Evolutionary conservation across 2,888 invertebrate genomes (phyloP).

Genomic region (Noctua pronuba): DNA sequence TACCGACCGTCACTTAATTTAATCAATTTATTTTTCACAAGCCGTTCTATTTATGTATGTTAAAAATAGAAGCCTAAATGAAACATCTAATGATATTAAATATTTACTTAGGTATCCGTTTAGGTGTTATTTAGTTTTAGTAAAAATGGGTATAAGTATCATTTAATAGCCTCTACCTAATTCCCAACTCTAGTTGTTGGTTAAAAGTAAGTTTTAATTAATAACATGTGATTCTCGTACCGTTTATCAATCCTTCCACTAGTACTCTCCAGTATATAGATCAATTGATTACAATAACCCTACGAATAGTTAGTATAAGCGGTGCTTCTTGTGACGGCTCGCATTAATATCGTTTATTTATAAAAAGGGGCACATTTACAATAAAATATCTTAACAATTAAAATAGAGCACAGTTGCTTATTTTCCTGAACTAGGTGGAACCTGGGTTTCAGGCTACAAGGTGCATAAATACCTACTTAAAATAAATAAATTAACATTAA

Average conservation of each 20-base stretch:
- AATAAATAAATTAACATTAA: too few species aligned
- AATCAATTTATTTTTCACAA: not conserved
- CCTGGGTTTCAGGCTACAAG: too few species aligned
- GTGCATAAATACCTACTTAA: too few species aligned
- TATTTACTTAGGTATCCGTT: not conserved
- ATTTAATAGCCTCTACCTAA: not conserved
- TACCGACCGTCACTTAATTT: not conserved
- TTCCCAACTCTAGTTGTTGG: not conserved
- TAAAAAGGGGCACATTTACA: too few species aligned
- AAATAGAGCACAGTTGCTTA: too few species aligned
- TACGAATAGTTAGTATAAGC: not conserved
- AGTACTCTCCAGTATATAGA: not conserved
- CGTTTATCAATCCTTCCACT: not conserved
- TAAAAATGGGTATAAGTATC: not conserved
- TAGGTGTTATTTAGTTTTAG: not conserved
- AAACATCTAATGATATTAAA: not conserved
- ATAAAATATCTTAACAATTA: too few species aligned
- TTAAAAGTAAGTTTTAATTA: not conserved
- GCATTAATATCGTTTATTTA: too few species aligned
- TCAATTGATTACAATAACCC: not conserved
- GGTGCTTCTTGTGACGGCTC: too few species aligned
- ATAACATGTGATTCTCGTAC: not conserved
- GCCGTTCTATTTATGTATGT: not conserved
- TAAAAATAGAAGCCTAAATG: not conserved
- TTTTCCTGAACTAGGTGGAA: too few species aligned